Evolutionary conservation across 2,888 invertebrate species (phyloP), one percentile per base, ranked within the genome.

Genomic region (Scotopteryx bipunctaria): DNA sequence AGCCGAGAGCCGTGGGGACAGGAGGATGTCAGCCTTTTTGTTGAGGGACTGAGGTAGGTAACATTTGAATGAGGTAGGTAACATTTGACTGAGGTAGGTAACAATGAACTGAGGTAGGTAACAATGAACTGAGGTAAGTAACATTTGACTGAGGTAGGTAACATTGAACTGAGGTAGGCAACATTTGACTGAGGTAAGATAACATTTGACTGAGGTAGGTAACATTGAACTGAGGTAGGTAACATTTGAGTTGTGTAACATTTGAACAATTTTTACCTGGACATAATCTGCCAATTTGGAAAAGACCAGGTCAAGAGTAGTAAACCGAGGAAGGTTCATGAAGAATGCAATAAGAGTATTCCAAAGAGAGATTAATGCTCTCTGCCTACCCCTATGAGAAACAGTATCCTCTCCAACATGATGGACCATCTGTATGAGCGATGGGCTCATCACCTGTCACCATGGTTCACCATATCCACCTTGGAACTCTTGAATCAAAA

Each of bases 31-130:
- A 63, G 40, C 1, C 55, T 27, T 0, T 90, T 90, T 41, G 45
- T 90, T 13, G 90, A 90, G 62, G 76, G 76, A 5, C 57, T 90
- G 0, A 76, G 79, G 90, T 88, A 44, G 3, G 3, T 8, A 5
- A 6, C 6, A 9, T 19, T 3, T 4, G 4, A 29, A 13, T 29
- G 3, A 1, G 29, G 2, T 29, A 2, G 1, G 1, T 8, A 5
- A 5, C 6, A 19, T n/a, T 2, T 5, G 1, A 11, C 1, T 29
- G 2, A 11, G 5, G 5, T 21, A 4, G 5, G 29, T 1, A 11
- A 29, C 11, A 29, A 13, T 13, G 11, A 13, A 5, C 57, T 90
- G 0, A 76, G 79, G 90, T 88, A 44, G 3, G 3, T 8, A 5
- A 6, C 6, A 9, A 35, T 3, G 3, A n/a, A 29, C 3, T 29